These are phyloP conservation scores for Euphydryas editha DNA, from an alignment of 2,888 invertebrate species.

Conservation along the genomic window DNA sequence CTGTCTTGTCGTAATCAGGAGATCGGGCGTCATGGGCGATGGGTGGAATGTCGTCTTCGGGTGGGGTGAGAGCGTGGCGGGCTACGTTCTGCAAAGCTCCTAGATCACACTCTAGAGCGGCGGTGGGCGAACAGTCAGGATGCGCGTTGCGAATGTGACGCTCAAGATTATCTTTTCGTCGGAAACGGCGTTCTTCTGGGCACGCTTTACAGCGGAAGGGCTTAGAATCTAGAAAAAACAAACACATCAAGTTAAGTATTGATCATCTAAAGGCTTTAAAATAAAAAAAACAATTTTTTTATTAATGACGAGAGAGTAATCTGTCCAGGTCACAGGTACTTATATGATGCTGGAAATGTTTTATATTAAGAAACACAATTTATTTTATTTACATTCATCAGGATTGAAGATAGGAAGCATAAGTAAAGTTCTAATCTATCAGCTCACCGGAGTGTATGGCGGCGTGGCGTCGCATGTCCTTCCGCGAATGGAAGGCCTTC, in stretches of 20 bases:
- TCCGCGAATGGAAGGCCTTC: conserved; percentile 86
- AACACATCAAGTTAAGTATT: conserved; percentile 7
- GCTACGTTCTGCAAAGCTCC: conserved; percentile 56
- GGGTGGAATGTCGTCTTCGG: conserved; percentile 22
- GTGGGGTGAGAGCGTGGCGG: conserved; percentile 14
- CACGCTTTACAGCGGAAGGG: conserved; percentile 89
- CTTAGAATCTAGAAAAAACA: conserved; percentile 82
- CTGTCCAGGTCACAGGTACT: too few species aligned
- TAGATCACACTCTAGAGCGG: conserved; percentile 66
- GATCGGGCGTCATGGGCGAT: neutral
- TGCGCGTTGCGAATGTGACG: conserved; percentile 91
- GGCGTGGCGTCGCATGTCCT: conserved; percentile 87
- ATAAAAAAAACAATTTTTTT: too few species aligned
- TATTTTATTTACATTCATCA: too few species aligned
- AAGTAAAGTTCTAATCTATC: too few species aligned
- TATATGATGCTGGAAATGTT: too few species aligned
- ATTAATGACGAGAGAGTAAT: too few species aligned
- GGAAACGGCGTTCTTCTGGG: conserved; percentile 83
- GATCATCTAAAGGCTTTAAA: neutral
- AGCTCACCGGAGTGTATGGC: conserved; percentile 87
- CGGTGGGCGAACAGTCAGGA: conserved; percentile 72
- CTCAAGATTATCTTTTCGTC: conserved; percentile 90
- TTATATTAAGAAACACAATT: neutral
- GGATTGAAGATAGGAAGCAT: too few species aligned
- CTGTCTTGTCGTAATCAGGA: conserved; percentile 53